Evolutionary conservation across 2,888 invertebrate species (phyloP), one percentile per base, ranked within the genome.

Genomic region (Bibio marci): DNA sequence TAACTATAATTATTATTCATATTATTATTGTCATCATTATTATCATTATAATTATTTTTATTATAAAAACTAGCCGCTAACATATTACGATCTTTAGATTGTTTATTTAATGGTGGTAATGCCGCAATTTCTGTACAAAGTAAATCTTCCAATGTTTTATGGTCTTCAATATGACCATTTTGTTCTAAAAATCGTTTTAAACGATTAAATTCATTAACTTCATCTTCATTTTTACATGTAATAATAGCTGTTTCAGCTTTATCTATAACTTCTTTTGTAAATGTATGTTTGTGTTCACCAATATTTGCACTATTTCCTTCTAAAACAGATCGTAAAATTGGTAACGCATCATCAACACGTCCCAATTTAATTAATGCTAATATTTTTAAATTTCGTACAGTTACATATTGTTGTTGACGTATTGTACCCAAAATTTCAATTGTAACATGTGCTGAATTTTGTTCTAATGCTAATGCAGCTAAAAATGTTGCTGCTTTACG

Each of bases 341-440:
- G 66, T 19, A 80, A 48, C 2, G 72, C 65, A 49, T 82, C 80
- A 28, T 79, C 74, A 1, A 71, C 56, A 43, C 78, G 61, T 1
- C 72, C 71, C 46, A 81, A 50, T 3, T 71, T 64, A 11, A 70
- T 61, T 33, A 77, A 64, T 5, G 71, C 70, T n/a, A 65, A 41
- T 49, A 77, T 71, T 64, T 73, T 80, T 10, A 82, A 58, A 64
- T 78, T 79, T 48, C 79, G 68, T 10, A 78, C 54, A 4, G 76
- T 76, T 5, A 80, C 70, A 50, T 80, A 79, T 48, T 71, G 70
- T 39, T 66, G 66, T 45, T 67, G 71, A 47, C 59, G 55, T 2
- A 59, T 60, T 3, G 61, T 52, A 4, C 70, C 60, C 37, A 78
- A 51, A 35, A 80, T 65, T 62, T 85, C 82, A 22, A 82, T 46